Conservation (phyloP, 1,140 invertebrate genomes). For the Drosophila ambigua region DNA sequence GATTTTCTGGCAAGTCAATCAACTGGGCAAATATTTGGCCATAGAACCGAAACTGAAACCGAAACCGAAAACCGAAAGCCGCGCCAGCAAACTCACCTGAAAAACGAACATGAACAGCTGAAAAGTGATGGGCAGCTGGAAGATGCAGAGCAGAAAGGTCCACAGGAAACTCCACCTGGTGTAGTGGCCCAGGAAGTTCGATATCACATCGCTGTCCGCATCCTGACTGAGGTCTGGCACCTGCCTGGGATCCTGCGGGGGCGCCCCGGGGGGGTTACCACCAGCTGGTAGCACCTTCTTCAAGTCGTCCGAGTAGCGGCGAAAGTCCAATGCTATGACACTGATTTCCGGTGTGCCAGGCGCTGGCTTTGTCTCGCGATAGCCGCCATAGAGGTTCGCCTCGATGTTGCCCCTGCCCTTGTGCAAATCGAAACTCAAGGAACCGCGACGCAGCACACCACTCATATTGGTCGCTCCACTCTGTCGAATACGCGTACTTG, state of each 20-base stretch:
- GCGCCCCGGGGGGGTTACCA: not conserved
- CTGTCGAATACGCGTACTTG: not conserved
- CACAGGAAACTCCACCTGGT: constrained; percentile 89
- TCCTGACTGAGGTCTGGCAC: constrained; percentile 84
- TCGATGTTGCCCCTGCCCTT: constrained; percentile 71
- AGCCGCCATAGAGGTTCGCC: constrained; percentile 77
- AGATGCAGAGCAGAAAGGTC: constrained; percentile 88
- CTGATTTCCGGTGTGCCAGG: constrained; percentile 80
- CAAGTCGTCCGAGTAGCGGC: constrained; percentile 75
- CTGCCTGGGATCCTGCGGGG: not conserved
- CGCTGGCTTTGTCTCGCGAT: constrained; percentile 71
- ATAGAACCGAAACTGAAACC: constrained; percentile 25
- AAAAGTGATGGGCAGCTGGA: constrained; percentile 83
- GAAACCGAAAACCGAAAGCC: too few relatives aligned
- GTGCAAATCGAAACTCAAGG: constrained; percentile 71
- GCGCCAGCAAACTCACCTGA: constrained; percentile 69
- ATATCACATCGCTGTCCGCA: constrained; percentile 86
- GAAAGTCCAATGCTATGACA: constrained; percentile 80
- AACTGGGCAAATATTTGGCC: constrained; percentile 69
- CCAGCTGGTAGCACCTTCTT: constrained; percentile 48
- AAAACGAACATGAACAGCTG: constrained; percentile 83
- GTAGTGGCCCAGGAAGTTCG: constrained; percentile 88
- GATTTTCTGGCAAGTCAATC: constrained; percentile 51
- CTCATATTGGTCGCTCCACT: constrained; percentile 54
- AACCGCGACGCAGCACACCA: constrained; percentile 77